Percentiles rank a stretch among this genome's conserved stretches.
Conservation (phyloP, 2,888 invertebrate genomes). For the Portevinia maculata region DNA sequence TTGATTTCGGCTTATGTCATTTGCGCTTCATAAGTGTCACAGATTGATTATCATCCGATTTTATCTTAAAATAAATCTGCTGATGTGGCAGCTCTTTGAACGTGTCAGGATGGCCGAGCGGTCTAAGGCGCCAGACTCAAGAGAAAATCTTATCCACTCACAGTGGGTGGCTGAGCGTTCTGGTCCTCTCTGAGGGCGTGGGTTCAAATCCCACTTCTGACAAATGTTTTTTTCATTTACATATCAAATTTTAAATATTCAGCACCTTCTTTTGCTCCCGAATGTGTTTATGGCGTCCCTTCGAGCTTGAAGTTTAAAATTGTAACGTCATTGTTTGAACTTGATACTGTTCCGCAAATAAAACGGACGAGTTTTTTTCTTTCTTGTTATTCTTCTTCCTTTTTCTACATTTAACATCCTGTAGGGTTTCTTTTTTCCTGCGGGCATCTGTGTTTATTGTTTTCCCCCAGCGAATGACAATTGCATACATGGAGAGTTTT, state of each 20-base stretch:
- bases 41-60: conserved; percentile 25
- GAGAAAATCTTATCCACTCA: conserved; percentile 75
- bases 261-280: conserved; percentile 4
- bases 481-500: conserved; percentile 42
- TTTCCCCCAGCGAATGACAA: conserved; percentile 59
- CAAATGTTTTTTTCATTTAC: conserved; percentile 42
- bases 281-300: conserved; percentile 42
- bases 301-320: conserved; percentile 43
- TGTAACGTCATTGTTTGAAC: conserved; percentile 45
- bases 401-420: conserved; percentile 36
- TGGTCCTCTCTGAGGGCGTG: conserved; percentile 73
- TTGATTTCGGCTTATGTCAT: conserved; percentile 21
- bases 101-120: conserved; percentile 77
- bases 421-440: conserved; percentile 50
- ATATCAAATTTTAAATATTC: conserved; percentile 28
- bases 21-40: conserved; percentile 13
- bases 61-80: neutral
- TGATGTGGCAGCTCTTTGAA: neutral
- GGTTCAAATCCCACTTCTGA: conserved; percentile 72
- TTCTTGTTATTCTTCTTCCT: neutral
- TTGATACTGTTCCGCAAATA: conserved; percentile 66
- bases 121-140: conserved; percentile 79
- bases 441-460: conserved; percentile 63
- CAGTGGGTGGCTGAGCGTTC: conserved; percentile 57
- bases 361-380: conserved; percentile 48